Evolutionary conservation across 2,888 invertebrate species (phyloP).

Genomic region (Drosophila suboccidentalis): DNA sequence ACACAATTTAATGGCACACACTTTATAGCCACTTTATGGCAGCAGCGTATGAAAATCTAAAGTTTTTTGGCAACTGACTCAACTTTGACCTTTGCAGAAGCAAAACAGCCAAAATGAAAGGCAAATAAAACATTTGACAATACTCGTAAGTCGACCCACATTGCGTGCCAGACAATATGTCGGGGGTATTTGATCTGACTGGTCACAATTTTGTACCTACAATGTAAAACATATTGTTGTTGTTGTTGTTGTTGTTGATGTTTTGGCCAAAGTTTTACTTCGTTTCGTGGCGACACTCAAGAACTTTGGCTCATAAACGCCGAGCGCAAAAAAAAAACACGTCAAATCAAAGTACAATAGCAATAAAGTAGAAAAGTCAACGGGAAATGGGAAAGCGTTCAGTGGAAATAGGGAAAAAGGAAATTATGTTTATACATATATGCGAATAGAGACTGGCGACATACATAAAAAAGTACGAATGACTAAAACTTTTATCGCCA

Average conservation of each 20-base stretch:
- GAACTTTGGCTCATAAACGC: conserved; percentile 41
- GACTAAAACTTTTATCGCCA: conserved; percentile 44
- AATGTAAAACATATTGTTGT: background rate
- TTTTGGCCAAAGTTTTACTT: conserved; percentile 25
- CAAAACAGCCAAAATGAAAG: conserved; percentile 15
- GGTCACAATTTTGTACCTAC: conserved; percentile 34
- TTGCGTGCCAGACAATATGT: conserved; percentile 54
- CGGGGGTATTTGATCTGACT: conserved; percentile 39
- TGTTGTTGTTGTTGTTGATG: conserved; percentile 4
- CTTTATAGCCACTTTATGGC: background rate
- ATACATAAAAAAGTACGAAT: conserved; percentile 6
- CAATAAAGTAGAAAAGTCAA: conserved; percentile 38
- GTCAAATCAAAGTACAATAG: conserved; percentile 52
- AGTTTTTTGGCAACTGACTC: conserved; percentile 22
- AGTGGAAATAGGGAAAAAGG: conserved; percentile 17
- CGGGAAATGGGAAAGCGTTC: conserved; percentile 27
- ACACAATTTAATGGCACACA: background rate
- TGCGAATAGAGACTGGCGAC: conserved; percentile 13
- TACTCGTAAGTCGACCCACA: conserved; percentile 49
- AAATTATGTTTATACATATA: background rate
- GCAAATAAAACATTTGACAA: conserved; percentile 41
- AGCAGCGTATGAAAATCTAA: background rate
- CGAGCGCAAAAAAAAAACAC: conserved; percentile 26
- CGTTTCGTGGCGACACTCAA: conserved; percentile 45
- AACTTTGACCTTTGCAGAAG: conserved; percentile 67